These are phyloP conservation scores for Aphyosemion australe DNA, from an alignment of 2,113 vertebrate genomes.

Conservation along the genomic window DNA sequence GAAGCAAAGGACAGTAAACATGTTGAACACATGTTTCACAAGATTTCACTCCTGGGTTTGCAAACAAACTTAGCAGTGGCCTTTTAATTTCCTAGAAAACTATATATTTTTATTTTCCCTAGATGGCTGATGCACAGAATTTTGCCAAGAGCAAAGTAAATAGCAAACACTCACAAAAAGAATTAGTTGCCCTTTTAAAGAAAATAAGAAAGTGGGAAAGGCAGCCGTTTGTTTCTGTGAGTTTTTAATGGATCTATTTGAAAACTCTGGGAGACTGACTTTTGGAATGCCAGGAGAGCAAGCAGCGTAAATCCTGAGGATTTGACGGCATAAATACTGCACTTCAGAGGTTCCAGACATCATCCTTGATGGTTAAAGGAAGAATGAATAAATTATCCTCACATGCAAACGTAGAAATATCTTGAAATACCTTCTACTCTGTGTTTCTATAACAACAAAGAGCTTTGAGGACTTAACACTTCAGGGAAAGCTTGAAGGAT, in stretches of 20 bases:
- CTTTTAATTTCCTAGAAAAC: constrained; percentile 24
- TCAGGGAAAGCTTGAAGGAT: constrained; percentile 6
- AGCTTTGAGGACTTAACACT: not conserved
- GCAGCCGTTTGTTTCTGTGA: constrained; percentile 59
- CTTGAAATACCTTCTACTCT: not conserved
- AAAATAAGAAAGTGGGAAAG: constrained; percentile 53
- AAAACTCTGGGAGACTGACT: constrained; percentile 53
- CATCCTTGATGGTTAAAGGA: not conserved
- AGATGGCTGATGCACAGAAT: constrained; percentile 39
- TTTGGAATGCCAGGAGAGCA: constrained; percentile 40
- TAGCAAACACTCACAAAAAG: constrained; percentile 39
- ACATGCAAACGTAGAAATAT: constrained; percentile 11
- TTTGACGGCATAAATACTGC: constrained; percentile 32
- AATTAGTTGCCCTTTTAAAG: constrained; percentile 63
- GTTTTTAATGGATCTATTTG: constrained; percentile 57
- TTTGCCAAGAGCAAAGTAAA: constrained; percentile 47
- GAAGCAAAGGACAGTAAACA: constrained; percentile 15
- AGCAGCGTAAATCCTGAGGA: constrained; percentile 20
- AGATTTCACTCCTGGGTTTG: constrained; percentile 10
- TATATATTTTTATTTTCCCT: constrained; percentile 17
- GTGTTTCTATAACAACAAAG: constrained; percentile 4
- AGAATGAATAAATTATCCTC: constrained; percentile 16
- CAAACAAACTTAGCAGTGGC: constrained; percentile 20
- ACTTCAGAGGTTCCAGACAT: constrained; percentile 17
- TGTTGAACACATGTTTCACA: not conserved